Evolutionary conservation across 2,113 vertebrate species (phyloP), one percentile per base, ranked within the genome.

Genomic region (Perca fluviatilis): DNA sequence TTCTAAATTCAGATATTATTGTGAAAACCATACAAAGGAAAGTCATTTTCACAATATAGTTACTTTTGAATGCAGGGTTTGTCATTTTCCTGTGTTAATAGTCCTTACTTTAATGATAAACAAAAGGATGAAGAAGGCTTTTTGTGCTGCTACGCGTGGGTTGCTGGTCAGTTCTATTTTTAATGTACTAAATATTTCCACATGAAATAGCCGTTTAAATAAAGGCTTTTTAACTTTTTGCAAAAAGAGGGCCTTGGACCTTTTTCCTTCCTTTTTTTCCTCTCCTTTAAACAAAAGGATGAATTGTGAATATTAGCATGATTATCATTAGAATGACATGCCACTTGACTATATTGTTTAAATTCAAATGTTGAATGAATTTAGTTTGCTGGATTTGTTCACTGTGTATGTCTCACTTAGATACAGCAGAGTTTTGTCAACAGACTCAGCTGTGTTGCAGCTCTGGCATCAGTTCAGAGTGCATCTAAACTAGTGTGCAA

Each of bases 381-480:
- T 18, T 6, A 40, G 13, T 1, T 18, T 15, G 4, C 73, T 40
- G 50, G 2, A 14, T 40, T 40, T 19, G 21, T 19, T 51, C 10
- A 4, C 36, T 13, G 14, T 14, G 9, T 50, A 33, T 50, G 27
- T 36, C 54, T 73, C 0, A n/a, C 0, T 58, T 14, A 53, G 74
- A 72, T 50, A 16, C 49, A 25, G 61, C 18, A 19, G 49, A 40
- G 25, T 12, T 80, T 47, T 49, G 21, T 69, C 11, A 65, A 53
- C 64, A 67, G 36, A 61, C 19, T 25, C 21, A 46, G 74, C 62
- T 66, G 75, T 80, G 89, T 53, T 70, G 78, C 87, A 79, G 79
- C 71, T 77, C 67, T 80, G 85, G 57, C 63, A 46, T 46, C 40
- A 14, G 78, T 56, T 83, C 65, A 86, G 58, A 77, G 71, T 83